Evolutionary conservation across 2,113 vertebrate species (phyloP), one percentile per base, ranked within the genome.

Genomic region (Pseudopipra pipra): DNA sequence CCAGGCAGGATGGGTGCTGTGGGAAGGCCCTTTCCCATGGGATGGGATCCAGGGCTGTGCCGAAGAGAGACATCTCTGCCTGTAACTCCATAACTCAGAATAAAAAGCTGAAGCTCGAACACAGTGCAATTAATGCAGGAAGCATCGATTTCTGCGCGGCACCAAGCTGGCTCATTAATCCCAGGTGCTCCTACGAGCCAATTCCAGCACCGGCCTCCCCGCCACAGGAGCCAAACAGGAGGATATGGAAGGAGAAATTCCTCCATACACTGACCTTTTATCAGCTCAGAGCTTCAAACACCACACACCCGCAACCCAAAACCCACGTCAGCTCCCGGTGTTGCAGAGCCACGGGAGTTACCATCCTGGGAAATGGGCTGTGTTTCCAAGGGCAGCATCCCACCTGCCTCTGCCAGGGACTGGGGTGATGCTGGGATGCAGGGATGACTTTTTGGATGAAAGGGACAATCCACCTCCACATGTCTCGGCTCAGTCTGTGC

Each of bases 111-210:
- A 89, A 95, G 94, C 96, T 96, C 54, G 25, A 82, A 93, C 91
- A 94, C 71, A 3, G 44, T 15, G 15, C 97, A 97, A 98, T 98
- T 97, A 98, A 98, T 97, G 97, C 96, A 33, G 97, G 95, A 83
- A 96, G 93, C 97, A 98, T 98, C 95, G 98, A 98, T 98, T 96
- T 96, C 96, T 97, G 97, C 94, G 15, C 78, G 31, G 96, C 97
- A 95, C 97, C 96, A 97, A 96, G 95, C 97, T 65, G 97, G 46
- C 96, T 98, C 98, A 98, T 98, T 98, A 98, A 98, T 98, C 98
- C 97, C 97, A 98, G 97, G 97, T 97, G 97, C 95, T 98, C 96
- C 97, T 44, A 91, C 91, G 31, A 96, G 97, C 89, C 96, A 90
- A 71, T 95, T 92, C 94, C 79, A 95, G 94, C 81, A 9, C 85